Evolutionary conservation across 1,140 invertebrate species (phyloP).

Genomic region (Heliothis subflexa): DNA sequence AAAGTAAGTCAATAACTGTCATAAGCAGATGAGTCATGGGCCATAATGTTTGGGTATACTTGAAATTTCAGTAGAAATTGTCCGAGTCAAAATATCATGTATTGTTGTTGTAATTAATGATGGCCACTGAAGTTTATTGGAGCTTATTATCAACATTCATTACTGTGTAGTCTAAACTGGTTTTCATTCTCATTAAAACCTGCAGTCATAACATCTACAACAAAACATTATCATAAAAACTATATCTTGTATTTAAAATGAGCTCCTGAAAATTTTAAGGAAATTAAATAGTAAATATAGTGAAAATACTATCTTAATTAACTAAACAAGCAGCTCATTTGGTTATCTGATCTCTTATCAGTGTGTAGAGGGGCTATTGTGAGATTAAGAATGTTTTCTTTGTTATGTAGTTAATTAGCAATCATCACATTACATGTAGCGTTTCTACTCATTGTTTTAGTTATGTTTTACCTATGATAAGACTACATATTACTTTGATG

Average conservation of each 20-base stretch:
- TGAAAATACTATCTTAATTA: background rate
- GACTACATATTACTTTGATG: too few species aligned
- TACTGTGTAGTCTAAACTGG: background rate
- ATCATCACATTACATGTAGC: too few species aligned
- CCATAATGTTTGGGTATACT: background rate
- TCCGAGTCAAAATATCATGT: too few species aligned
- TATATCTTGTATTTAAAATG: too few species aligned
- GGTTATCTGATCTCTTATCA: background rate
- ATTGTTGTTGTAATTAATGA: conserved; percentile 10
- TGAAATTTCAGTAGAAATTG: background rate
- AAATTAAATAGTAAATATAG: background rate
- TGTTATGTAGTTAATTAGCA: background rate
- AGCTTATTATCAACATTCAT: background rate
- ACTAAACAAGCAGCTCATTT: background rate
- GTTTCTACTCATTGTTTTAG: too few species aligned
- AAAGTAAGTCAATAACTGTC: conserved; percentile 87
- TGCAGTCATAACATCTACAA: too few species aligned
- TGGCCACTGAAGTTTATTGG: background rate
- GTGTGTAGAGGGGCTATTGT: background rate
- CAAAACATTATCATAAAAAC: too few species aligned
- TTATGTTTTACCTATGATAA: too few species aligned
- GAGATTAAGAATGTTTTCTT: background rate
- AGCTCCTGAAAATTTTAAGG: too few species aligned
- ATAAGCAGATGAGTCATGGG: conserved; percentile 19
- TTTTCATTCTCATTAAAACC: too few species aligned